These are phyloP conservation scores for Volucella zonaria DNA, from an alignment of 2,888 invertebrate species.

Conservation along the genomic window DNA sequence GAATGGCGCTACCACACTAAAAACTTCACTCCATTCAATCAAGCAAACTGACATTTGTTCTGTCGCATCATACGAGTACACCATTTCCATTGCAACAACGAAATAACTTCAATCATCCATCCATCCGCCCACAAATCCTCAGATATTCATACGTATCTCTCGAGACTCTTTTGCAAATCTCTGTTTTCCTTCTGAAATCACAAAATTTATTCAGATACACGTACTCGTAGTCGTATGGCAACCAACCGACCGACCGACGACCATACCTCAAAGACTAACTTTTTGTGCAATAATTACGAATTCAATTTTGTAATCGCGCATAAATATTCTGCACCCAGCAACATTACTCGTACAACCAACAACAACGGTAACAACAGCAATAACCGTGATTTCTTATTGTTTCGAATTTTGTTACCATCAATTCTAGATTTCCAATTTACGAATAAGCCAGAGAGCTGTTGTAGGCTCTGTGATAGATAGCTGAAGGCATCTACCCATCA, in stretches of 20 bases:
- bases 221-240: neutral
- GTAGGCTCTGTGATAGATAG: slow-evolving; percentile 33
- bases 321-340: slow-evolving; percentile 56
- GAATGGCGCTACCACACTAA: slow-evolving; percentile 24
- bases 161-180: slow-evolving; percentile 23
- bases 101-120: slow-evolving; percentile 58
- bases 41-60: slow-evolving; percentile 36
- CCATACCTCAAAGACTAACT: slow-evolving; percentile 11
- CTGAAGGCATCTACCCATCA: slow-evolving; percentile 48
- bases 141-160: neutral
- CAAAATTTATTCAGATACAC: slow-evolving; percentile 43
- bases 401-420: slow-evolving; percentile 52
- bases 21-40: slow-evolving; percentile 27
- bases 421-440: slow-evolving; percentile 58
- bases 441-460: slow-evolving; percentile 14
- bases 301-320: slow-evolving; percentile 66
- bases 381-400: slow-evolving; percentile 52
- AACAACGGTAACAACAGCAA: slow-evolving; percentile 9
- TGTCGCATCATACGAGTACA: slow-evolving; percentile 52
- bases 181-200: slow-evolving; percentile 41
- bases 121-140: slow-evolving; percentile 65
- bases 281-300: slow-evolving; percentile 57
- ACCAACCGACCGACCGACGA: slow-evolving; percentile 26
- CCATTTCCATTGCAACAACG: slow-evolving; percentile 32
- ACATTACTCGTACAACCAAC: slow-evolving; percentile 1